Conservation (phyloP, 2,888 invertebrate genomes). For the Tortrix viridana region DNA sequence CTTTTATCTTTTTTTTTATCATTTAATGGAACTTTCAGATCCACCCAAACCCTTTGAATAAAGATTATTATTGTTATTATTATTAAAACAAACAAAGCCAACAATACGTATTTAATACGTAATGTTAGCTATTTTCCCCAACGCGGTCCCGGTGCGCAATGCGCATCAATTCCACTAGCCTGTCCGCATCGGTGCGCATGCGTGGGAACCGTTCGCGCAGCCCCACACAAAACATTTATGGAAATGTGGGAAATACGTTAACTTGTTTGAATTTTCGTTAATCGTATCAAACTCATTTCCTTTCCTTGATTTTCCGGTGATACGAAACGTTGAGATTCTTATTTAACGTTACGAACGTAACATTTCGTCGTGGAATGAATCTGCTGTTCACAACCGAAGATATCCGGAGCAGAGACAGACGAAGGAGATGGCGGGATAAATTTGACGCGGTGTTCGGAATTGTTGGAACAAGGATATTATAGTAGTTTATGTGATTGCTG, state of each 20-base stretch:
- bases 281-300: background rate
- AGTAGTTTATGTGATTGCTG: too few species aligned
- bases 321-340: background rate
- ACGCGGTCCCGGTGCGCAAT: background rate
- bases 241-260: constrained; percentile 2
- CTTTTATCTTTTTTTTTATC: too few species aligned
- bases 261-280: background rate
- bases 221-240: background rate
- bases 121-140: background rate
- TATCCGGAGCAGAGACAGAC: too few species aligned
- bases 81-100: background rate
- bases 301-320: background rate
- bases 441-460: too few species aligned
- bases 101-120: background rate
- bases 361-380: too few species aligned
- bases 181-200: constrained; percentile 21
- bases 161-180: constrained; percentile 6
- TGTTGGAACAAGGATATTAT: too few species aligned
- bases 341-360: too few species aligned
- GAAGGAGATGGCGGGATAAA: too few species aligned
- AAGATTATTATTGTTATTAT: too few species aligned
- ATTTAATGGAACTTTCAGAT: too few species aligned
- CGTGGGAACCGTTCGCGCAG: constrained; percentile 25
- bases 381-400: too few species aligned
- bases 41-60: too few species aligned